Conservation (phyloP, 2,113 vertebrate species). For the Oostethus manadensis region DNA sequence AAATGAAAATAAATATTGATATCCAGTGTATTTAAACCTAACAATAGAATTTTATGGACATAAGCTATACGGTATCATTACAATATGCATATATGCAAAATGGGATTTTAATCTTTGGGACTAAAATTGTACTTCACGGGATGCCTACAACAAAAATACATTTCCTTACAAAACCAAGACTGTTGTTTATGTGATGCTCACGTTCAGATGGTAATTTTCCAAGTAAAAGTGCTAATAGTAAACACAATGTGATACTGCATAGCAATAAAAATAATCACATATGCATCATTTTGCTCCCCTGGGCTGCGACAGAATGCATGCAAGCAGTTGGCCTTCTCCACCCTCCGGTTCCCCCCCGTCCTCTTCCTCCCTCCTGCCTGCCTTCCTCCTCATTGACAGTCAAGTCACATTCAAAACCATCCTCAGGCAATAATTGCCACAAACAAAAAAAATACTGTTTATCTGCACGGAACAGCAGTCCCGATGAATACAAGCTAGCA, state of each 20-base stretch:
- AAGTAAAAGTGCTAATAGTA: conserved; percentile 1
- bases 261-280: conserved; percentile 20
- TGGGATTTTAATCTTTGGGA: too few species aligned
- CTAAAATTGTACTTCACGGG: too few species aligned
- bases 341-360: conserved; percentile 16
- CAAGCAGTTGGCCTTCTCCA: conserved; percentile 44
- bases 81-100: too few species aligned
- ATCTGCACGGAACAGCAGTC: conserved; percentile 72
- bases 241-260: conserved; percentile 7
- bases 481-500: conserved; percentile 56
- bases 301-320: conserved; percentile 43
- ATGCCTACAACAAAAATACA: too few species aligned
- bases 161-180: not conserved
- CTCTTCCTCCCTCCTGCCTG: conserved; percentile 34
- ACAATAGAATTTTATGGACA: too few species aligned
- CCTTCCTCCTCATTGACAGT: conserved; percentile 66
- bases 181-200: not conserved
- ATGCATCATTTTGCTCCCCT: conserved; percentile 28
- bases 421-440: conserved; percentile 75
- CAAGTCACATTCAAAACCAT: conserved; percentile 69
- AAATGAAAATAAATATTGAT: too few species aligned
- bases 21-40: too few species aligned
- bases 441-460: conserved; percentile 67
- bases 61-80: too few species aligned
- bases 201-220: conserved; percentile 3